These are phyloP conservation scores for Yoshiicerus persimilis DNA, from an alignment of 1,140 invertebrate genomes.

Conservation along the genomic window DNA sequence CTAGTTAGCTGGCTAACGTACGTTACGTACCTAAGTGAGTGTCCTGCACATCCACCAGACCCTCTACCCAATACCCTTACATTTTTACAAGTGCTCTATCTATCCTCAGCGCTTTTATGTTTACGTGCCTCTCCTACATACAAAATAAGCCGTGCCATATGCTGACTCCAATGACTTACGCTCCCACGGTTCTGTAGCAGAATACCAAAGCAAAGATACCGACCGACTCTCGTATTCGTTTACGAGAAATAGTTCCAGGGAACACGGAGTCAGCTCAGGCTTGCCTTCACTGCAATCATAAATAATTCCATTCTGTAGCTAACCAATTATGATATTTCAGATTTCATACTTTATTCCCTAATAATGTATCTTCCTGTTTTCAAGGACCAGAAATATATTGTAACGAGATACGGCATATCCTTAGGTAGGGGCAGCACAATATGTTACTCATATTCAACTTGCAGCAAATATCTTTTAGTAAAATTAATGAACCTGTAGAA, in stretches of 20 bases:
- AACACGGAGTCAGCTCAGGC: background rate
- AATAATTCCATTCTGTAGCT: background rate
- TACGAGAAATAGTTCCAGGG: background rate
- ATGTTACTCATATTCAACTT: too few species aligned
- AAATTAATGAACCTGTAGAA: too few species aligned
- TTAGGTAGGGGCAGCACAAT: too few species aligned
- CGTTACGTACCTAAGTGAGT: background rate
- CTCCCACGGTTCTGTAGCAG: background rate
- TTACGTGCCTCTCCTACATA: background rate
- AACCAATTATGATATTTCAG: constrained; percentile 7
- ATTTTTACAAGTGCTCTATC: background rate
- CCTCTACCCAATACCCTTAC: background rate
- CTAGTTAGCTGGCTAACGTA: background rate
- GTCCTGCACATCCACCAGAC: background rate
- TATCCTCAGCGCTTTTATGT: background rate
- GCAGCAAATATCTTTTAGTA: too few species aligned
- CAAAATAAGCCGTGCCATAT: background rate
- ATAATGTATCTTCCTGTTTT: background rate
- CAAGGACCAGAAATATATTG: background rate
- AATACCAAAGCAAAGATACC: background rate
- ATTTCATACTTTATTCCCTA: background rate
- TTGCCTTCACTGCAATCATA: background rate
- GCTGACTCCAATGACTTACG: background rate
- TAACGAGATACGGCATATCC: too few species aligned
- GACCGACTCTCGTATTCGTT: background rate